phyloP scores from a whole-genome alignment of 2,888 invertebrate genomes.

The Myathropa florea region DNA sequence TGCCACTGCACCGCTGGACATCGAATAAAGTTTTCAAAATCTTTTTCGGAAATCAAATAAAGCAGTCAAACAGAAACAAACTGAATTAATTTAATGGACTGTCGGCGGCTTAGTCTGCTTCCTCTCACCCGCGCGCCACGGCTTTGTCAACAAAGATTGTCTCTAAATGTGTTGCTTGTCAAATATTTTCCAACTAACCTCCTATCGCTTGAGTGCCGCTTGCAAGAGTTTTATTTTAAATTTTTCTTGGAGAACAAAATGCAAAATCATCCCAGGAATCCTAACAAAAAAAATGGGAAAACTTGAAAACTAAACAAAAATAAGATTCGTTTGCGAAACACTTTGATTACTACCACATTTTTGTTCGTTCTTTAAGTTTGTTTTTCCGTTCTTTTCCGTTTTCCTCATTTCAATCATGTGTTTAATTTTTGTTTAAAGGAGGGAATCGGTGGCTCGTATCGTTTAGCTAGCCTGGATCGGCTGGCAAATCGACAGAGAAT shows the following conservation, averaged over 20 bases:
- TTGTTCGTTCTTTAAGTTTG: constrained; percentile 10
- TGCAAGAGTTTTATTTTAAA: not conserved
- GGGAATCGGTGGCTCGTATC: constrained; percentile 88
- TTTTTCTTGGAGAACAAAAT: constrained; percentile 41
- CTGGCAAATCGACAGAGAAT: constrained; percentile 91
- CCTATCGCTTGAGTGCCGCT: constrained; percentile 25
- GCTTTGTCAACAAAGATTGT: not conserved
- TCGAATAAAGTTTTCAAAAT: not conserved
- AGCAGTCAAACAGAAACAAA: too few relatives aligned
- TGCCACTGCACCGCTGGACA: not conserved
- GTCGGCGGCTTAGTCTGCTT: not conserved
- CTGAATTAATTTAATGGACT: not conserved
- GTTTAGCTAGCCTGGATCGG: constrained; percentile 90
- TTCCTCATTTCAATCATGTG: constrained; percentile 36
- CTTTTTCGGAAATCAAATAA: not conserved
- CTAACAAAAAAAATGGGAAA: constrained; percentile 36
- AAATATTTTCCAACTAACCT: not conserved
- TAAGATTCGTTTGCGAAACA: not conserved
- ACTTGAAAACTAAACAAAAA: not conserved
- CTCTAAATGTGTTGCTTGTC: not conserved
- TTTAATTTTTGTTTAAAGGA: constrained; percentile 79
- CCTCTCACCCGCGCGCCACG: too few relatives aligned
- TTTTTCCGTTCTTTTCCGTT: constrained; percentile 19
- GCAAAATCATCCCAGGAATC: constrained; percentile 55
- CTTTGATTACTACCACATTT: constrained; percentile 33